A percentile compares a stretch with the other conserved stretches of the same genome.
These are phyloP conservation scores for Tethea ocularis DNA, from an alignment of 2,888 invertebrate genomes.

Conservation along the genomic window DNA sequence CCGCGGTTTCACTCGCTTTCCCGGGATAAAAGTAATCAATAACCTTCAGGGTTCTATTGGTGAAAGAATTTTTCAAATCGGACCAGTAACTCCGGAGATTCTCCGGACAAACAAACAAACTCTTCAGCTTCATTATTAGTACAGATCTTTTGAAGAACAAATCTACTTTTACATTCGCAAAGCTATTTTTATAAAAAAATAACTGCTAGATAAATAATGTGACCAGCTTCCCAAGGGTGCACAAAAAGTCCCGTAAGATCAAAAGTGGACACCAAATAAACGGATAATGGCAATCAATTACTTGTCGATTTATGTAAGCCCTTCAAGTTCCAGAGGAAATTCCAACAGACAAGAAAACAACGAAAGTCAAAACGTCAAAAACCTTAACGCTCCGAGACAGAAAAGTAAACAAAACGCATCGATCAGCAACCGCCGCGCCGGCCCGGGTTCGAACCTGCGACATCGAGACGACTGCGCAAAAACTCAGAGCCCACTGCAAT, in stretches of 20 bases:
- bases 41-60: no score
- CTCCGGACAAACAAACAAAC: no score
- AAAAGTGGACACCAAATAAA: constrained; percentile 3
- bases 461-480: constrained; percentile 38
- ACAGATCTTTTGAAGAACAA: no score
- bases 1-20: no score
- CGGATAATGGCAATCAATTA: constrained; percentile 30
- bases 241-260: constrained; percentile 8
- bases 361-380: constrained; percentile 41
- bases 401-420: constrained; percentile 66
- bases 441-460: constrained; percentile 13
- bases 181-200: background rate
- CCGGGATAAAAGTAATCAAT: no score
- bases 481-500: constrained; percentile 56
- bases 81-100: no score
- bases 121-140: no score
- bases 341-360: constrained; percentile 39
- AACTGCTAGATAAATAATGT: background rate
- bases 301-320: constrained; percentile 18
- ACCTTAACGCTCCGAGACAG: constrained; percentile 39
- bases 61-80: no score
- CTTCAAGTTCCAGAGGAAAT: constrained; percentile 6
- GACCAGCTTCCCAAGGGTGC: background rate
- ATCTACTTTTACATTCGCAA: background rate
- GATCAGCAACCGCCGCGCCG: constrained; percentile 41